Percentiles rank a stretch among this genome's conserved stretches.
These are phyloP conservation scores for Hydraecia micacea DNA, from an alignment of 2,888 invertebrate genomes.

Conservation along the genomic window DNA sequence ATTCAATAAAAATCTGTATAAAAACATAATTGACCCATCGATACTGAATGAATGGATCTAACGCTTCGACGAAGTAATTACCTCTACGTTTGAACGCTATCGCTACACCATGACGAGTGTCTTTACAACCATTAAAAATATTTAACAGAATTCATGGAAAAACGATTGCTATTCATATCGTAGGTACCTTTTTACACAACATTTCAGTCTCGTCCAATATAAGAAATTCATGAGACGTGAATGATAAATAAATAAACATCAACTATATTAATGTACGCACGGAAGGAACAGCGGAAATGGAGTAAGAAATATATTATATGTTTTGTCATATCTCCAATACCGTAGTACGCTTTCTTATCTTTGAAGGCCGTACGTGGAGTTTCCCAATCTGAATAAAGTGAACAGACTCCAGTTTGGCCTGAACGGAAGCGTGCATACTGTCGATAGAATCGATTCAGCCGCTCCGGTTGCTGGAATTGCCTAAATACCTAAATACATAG, in stretches of 20 bases:
- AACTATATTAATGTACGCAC: constrained; percentile 46
- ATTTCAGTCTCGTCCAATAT: constrained; percentile 48
- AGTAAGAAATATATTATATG: constrained; percentile 43
- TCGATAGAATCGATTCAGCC: constrained; percentile 5
- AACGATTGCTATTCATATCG: constrained; percentile 36
- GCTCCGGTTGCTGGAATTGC: not conserved
- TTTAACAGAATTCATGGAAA: constrained; percentile 41
- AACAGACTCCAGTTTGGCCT: not conserved
- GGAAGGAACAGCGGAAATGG: constrained; percentile 45
- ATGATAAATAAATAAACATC: constrained; percentile 60
- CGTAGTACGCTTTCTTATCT: constrained; percentile 13
- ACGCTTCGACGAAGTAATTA: constrained; percentile 42
- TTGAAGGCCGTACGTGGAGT: constrained; percentile 25
- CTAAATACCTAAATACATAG: constrained; percentile 3
- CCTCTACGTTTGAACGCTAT: constrained; percentile 9
- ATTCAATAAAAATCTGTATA: constrained; percentile 14
- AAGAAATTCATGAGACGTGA: constrained; percentile 55
- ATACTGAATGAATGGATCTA: constrained; percentile 43
- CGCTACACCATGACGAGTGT: constrained; percentile 9
- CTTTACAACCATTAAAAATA: constrained; percentile 35
- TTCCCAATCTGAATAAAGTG: not conserved
- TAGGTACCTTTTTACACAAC: constrained; percentile 40
- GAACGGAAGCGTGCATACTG: not conserved
- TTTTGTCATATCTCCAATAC: constrained; percentile 24
- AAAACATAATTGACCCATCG: constrained; percentile 37